Evolutionary conservation across 2,888 invertebrate genomes (phyloP).

Genomic region (Vesta saturnalis): DNA sequence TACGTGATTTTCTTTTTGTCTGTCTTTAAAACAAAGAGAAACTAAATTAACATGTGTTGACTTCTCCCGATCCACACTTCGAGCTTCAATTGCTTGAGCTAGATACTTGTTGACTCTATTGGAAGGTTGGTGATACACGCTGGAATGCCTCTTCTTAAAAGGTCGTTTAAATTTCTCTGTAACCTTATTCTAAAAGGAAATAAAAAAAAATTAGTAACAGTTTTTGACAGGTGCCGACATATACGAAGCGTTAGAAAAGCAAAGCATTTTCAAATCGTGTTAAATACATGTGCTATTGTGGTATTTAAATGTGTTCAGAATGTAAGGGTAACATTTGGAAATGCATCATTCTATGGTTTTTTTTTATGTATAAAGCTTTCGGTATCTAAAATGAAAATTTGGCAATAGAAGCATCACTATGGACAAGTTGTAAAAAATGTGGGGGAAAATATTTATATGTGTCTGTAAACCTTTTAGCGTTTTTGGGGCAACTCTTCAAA

Average conservation of each 20-base stretch:
- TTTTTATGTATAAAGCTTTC: no score
- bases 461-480: no score
- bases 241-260: constrained; percentile 6
- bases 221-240: background rate
- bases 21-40: constrained; percentile 86
- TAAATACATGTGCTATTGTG: background rate
- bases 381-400: no score
- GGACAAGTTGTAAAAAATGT: no score
- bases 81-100: constrained; percentile 89
- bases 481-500: no score
- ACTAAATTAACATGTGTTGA: constrained; percentile 87
- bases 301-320: background rate
- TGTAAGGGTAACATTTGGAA: background rate
- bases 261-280: background rate
- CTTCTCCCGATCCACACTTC: constrained; percentile 91
- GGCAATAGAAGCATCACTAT: no score
- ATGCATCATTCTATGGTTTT: no score
- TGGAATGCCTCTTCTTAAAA: constrained; percentile 87
- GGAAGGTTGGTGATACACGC: constrained; percentile 87
- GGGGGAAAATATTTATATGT: no score
- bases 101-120: constrained; percentile 93
- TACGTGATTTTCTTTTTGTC: constrained; percentile 84
- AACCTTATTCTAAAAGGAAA: constrained; percentile 78
- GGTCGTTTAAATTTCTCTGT: constrained; percentile 89
- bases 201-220: constrained; percentile 3